Percentiles rank a stretch among this genome's conserved stretches.
phyloP scores from a whole-genome alignment of 2,113 vertebrate genomes.

The Aphyosemion australe region DNA sequence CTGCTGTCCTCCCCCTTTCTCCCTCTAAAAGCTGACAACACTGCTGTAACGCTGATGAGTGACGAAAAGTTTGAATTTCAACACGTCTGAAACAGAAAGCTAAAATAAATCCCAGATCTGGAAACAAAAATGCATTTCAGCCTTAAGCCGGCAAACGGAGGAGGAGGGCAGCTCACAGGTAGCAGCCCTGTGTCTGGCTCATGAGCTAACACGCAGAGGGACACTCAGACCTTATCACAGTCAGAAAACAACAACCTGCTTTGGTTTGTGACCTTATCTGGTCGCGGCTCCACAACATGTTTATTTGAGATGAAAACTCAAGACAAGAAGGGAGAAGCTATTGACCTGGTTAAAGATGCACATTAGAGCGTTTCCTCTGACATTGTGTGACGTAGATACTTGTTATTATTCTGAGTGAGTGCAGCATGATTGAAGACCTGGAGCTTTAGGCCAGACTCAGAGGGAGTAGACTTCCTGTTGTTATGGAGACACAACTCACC shows the following conservation, averaged over 20 bases:
- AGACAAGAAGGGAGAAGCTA: conserved; percentile 56
- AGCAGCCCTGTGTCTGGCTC: too few species aligned
- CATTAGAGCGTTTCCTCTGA: conserved; percentile 9
- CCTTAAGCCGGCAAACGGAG: too few species aligned
- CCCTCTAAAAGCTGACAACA: conserved; percentile 12
- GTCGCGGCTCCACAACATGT: conserved; percentile 50
- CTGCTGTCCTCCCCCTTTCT: conserved; percentile 29
- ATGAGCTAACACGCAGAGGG: too few species aligned
- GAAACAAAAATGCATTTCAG: too few species aligned
- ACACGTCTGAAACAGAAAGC: too few species aligned
- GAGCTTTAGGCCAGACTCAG: neutral
- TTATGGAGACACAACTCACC: too few species aligned
- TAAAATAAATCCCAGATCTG: neutral
- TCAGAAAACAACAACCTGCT: too few species aligned
- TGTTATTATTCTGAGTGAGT: too few species aligned
- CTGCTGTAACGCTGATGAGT: neutral
- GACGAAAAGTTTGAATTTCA: conserved; percentile 18
- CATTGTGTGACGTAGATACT: neutral
- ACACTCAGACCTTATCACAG: too few species aligned
- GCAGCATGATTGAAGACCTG: neutral
- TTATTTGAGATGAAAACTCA: conserved; percentile 62
- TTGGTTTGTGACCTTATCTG: conserved; percentile 39
- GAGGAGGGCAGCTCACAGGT: too few species aligned
- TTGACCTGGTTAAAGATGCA: conserved; percentile 29
- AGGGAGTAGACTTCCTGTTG: neutral